These are phyloP conservation scores for Labeo rohita DNA, from an alignment of 2,113 vertebrate species.

Conservation along the genomic window DNA sequence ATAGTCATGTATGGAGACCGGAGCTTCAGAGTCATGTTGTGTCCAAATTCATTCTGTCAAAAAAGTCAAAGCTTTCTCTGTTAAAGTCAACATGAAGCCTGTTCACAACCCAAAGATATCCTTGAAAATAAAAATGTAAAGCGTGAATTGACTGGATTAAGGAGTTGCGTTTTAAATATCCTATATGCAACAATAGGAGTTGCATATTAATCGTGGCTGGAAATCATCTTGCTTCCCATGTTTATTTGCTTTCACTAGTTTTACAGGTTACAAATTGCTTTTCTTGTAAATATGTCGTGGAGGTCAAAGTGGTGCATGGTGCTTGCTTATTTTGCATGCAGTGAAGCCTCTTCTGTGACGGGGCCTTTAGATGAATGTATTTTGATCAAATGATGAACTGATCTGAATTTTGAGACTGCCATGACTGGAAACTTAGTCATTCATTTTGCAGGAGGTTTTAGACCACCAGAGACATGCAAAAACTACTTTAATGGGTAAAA, in stretches of 20 bases:
- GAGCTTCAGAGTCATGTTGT: not conserved
- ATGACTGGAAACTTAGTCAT: too few species aligned
- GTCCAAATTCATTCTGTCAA: constrained; percentile 12
- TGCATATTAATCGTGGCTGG: not conserved
- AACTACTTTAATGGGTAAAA: too few species aligned
- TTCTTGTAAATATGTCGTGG: not conserved
- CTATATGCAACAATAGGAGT: not conserved
- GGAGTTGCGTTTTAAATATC: too few species aligned
- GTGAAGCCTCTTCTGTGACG: too few species aligned
- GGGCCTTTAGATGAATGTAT: too few species aligned
- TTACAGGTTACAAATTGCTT: not conserved
- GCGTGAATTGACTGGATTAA: not conserved
- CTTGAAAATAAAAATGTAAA: not conserved
- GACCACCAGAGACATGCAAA: too few species aligned
- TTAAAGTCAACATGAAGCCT: not conserved
- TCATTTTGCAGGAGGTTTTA: too few species aligned
- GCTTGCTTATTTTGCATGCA: too few species aligned
- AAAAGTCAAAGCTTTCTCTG: not conserved
- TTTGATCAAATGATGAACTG: too few species aligned
- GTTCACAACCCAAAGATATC: not conserved
- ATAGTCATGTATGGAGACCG: not conserved
- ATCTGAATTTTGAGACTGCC: too few species aligned
- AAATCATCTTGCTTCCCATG: not conserved
- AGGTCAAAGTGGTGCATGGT: too few species aligned
- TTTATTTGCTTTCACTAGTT: not conserved